Base-by-base conservation (phyloP, 2,113 vertebrate species). In the Gymnocephalus cernua region DNA sequence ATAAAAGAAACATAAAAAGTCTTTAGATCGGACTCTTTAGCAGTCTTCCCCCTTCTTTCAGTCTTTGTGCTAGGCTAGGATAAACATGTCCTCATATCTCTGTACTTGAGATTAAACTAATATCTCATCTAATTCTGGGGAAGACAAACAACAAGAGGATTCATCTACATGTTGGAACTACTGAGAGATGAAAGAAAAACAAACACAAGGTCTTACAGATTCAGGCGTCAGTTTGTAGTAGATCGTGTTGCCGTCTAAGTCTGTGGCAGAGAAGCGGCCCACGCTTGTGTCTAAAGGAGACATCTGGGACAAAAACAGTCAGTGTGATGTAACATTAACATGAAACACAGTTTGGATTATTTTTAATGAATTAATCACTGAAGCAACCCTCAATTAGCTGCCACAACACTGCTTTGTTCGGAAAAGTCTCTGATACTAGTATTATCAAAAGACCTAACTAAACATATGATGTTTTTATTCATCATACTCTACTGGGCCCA, bases 171-270 rank as follows among this genome's bases (percentile, higher is more conserved):
- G 4, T 23, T 6, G 6, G 27, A 23, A 4, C n/a, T 14, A 29
- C 18, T 32, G 21, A 27, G 6, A n/a, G 15, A n/a, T 9, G 15
- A 29, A 50, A 21, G 0, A 47, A 6, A 59, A 35, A 14, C 10
- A 14, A 27, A 47, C 12, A 50, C 0, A 1, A 61, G 21, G 41
- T 50, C 85, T 74, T 85, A 93, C 93, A 13, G 75, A 14, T 58
- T 56, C 70, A 56, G 90, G 0, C 0, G 12, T 82, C 19, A 95
- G 79, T 18, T 1, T 77, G 83, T 94, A 95, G 79, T 4, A 78
- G 5, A 94, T 0, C 0, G 0, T 19, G 0, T 0, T 0, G 0
- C 0, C 0, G 2, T 95, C 95, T 7, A 0, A 0, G 68, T 95
- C 95, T 0, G 0, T 73, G 15, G 95, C 94, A 0, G 1, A 0